These are phyloP conservation scores for Echiichthys vipera DNA, from an alignment of 2,797 vertebrate species.

Conservation along the genomic window DNA sequence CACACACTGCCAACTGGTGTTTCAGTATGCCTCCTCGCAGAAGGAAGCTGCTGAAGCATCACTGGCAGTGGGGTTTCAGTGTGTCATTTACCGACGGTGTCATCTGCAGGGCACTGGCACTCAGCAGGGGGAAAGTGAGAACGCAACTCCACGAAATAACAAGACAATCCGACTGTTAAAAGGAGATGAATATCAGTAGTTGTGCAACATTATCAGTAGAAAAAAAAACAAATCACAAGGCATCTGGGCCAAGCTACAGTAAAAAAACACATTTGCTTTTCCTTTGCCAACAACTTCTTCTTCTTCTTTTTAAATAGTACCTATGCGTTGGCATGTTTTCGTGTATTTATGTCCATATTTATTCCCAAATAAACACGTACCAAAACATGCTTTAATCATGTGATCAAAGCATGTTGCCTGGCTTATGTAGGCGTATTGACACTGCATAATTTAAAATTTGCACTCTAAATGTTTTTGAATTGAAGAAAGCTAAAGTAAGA, in stretches of 20 bases:
- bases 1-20: slow-evolving; percentile 83
- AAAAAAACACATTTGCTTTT: background rate
- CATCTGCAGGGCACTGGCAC: slow-evolving; percentile 67
- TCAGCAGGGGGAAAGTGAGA: slow-evolving; percentile 51
- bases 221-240: background rate
- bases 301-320: background rate
- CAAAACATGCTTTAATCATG: too few species aligned
- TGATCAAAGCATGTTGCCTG: background rate
- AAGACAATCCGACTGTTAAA: slow-evolving; percentile 31
- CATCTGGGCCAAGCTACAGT: background rate
- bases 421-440: background rate
- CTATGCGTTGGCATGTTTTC: too few species aligned
- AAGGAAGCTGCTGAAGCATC: slow-evolving; percentile 57
- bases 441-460: background rate
- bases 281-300: background rate
- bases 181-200: slow-evolving; percentile 8
- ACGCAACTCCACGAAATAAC: slow-evolving; percentile 51
- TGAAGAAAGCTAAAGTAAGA: background rate
- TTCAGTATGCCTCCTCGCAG: slow-evolving; percentile 68
- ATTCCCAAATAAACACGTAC: too few species aligned
- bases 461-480: background rate
- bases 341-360: background rate
- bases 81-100: slow-evolving; percentile 59
- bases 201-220: background rate
- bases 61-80: slow-evolving; percentile 54